Evolutionary conservation across 2,113 vertebrate genomes (phyloP).

Genomic region (Dipodomys merriami): DNA sequence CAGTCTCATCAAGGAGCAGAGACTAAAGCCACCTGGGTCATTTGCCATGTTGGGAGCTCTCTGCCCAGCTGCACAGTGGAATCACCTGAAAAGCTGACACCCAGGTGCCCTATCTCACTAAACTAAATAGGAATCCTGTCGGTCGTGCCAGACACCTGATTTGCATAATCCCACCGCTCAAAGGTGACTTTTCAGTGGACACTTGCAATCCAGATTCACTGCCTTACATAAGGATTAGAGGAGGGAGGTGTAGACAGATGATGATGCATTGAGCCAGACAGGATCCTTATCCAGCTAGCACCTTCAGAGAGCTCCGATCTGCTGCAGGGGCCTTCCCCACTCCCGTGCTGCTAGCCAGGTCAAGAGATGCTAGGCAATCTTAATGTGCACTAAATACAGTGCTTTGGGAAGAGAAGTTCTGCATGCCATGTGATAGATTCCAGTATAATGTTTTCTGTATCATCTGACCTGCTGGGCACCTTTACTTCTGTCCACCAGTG

Average conservation of each 20-base stretch:
- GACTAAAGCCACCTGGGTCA: not conserved
- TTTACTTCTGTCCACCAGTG: not conserved
- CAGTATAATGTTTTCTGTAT: not conserved
- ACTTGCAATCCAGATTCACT: not conserved
- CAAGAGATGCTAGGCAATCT: not conserved
- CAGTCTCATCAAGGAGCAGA: not conserved
- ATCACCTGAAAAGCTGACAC: not conserved
- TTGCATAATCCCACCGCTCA: not conserved
- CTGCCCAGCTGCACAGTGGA: not conserved
- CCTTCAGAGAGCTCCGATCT: not conserved
- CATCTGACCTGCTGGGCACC: not conserved
- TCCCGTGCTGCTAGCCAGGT: not conserved
- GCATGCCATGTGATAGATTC: accelerated
- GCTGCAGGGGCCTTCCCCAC: not conserved
- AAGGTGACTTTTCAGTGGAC: not conserved
- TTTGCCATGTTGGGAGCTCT: not conserved
- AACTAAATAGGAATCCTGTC: not conserved
- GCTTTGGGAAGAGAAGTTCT: not conserved
- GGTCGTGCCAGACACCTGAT: not conserved
- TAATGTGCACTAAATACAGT: not conserved
- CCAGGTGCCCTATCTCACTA: not conserved
- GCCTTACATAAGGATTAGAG: not conserved
- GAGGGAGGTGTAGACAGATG: not conserved
- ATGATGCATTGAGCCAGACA: accelerated
- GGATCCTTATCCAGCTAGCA: not conserved